Evolutionary conservation across 2,888 invertebrate genomes (phyloP).

Genomic region (Amorpha juglandis): DNA sequence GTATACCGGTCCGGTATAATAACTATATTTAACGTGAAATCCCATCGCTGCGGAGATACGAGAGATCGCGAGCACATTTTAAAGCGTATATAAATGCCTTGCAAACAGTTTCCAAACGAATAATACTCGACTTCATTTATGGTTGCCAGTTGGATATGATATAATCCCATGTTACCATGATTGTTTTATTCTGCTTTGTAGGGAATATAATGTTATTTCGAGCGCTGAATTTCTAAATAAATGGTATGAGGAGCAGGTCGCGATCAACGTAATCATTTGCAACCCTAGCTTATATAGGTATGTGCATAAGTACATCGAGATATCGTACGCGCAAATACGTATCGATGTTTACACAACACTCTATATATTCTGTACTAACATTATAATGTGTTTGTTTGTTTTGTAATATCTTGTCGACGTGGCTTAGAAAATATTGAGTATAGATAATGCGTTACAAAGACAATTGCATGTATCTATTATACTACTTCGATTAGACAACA

Average conservation of each 20-base stretch:
- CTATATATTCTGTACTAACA: background rate
- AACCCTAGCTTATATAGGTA: constrained; percentile 3
- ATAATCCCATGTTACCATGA: no score
- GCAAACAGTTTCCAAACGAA: constrained; percentile 18
- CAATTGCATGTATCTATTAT: background rate
- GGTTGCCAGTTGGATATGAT: background rate
- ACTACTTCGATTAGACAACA: background rate
- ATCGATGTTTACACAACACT: constrained; percentile 17
- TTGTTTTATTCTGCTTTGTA: background rate
- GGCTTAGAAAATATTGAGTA: constrained; percentile 2
- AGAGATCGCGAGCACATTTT: constrained; percentile 16
- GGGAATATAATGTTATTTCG: no score
- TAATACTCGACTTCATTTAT: background rate
- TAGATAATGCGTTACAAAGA: background rate
- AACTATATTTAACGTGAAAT: constrained; percentile 23
- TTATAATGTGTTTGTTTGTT: constrained; percentile 8
- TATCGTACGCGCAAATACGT: constrained; percentile 15
- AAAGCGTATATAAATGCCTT: constrained; percentile 17
- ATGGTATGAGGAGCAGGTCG: no score
- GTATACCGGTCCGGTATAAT: constrained; percentile 8
- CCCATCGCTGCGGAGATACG: background rate
- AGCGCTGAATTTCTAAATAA: background rate
- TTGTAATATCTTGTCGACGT: constrained; percentile 2
- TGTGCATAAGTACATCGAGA: constrained; percentile 5
- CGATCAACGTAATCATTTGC: background rate